Evolutionary conservation across 2,797 vertebrate genomes (phyloP).

Genomic region (Psittacula echo): DNA sequence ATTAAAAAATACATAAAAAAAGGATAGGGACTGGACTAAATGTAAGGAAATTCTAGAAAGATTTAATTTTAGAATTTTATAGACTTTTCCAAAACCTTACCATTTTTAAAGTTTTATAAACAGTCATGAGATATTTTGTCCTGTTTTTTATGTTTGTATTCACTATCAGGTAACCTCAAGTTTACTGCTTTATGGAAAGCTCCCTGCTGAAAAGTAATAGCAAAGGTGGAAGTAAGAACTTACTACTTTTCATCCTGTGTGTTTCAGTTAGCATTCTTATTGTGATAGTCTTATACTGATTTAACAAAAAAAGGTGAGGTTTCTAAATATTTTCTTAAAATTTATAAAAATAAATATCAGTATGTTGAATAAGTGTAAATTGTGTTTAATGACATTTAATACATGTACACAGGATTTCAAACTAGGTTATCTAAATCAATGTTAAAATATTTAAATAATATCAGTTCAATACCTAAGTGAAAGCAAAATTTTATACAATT

Average conservation of each 20-base stretch:
- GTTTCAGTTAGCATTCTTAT: not conserved
- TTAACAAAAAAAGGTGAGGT: not conserved
- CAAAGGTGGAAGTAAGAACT: not conserved
- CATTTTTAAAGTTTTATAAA: not conserved
- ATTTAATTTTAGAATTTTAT: not conserved
- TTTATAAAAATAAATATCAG: not conserved
- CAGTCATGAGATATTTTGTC: not conserved
- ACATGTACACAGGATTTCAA: not conserved
- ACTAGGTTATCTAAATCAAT: not conserved
- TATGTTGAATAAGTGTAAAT: not conserved
- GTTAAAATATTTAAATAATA: not conserved
- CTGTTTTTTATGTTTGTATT: not conserved
- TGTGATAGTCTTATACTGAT: not conserved
- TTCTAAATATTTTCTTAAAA: not conserved
- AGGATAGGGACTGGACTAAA: not conserved
- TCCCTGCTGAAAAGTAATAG: not conserved
- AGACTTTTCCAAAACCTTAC: not conserved
- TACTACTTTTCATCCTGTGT: not conserved
- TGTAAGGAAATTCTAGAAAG: not conserved
- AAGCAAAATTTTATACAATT: not conserved
- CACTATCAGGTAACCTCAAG: not conserved
- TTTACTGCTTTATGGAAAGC: not conserved
- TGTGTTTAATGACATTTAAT: not conserved
- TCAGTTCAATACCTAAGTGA: not conserved
- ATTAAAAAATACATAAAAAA: not conserved